Conservation (phyloP, 2,888 invertebrate genomes). For the Hymenopus coronatus region DNA sequence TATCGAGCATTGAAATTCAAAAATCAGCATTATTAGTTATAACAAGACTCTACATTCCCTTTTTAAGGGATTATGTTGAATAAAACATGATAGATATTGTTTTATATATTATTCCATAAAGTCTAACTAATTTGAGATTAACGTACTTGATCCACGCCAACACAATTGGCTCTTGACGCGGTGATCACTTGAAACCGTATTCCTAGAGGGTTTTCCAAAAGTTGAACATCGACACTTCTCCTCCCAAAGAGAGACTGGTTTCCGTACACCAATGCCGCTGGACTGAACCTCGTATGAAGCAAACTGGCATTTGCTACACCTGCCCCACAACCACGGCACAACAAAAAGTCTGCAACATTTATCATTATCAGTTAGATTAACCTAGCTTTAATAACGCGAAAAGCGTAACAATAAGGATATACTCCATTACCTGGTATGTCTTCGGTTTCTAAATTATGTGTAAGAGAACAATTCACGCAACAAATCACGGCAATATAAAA, state of each 20-base stretch:
- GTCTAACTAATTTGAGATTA: too few relatives aligned
- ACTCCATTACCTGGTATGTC: neutral
- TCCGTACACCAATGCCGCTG: slow-evolving; percentile 49
- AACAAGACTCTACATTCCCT: too few relatives aligned
- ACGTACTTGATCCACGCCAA: slow-evolving; percentile 52
- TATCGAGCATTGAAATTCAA: too few relatives aligned
- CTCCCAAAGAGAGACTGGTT: slow-evolving; percentile 56
- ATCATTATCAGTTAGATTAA: neutral
- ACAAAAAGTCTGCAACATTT: slow-evolving; percentile 51
- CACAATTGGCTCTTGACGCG: slow-evolving; percentile 55
- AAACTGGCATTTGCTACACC: slow-evolving; percentile 57
- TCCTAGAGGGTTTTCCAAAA: slow-evolving; percentile 56
- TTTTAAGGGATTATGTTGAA: too few relatives aligned
- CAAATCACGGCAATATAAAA: neutral
- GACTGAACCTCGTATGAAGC: slow-evolving; percentile 53
- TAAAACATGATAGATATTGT: too few relatives aligned
- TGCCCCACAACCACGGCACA: slow-evolving; percentile 59
- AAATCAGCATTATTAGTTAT: too few relatives aligned
- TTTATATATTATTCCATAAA: too few relatives aligned
- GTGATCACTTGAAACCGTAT: slow-evolving; percentile 55
- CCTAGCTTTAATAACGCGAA: neutral
- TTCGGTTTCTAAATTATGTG: neutral
- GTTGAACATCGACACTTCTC: slow-evolving; percentile 55
- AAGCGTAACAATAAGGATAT: neutral
- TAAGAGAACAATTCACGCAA: neutral